A percentile compares a stretch with the other conserved stretches of the same genome.
Conservation (phyloP, 2,113 vertebrate species). For the Ailuropoda melanoleuca region DNA sequence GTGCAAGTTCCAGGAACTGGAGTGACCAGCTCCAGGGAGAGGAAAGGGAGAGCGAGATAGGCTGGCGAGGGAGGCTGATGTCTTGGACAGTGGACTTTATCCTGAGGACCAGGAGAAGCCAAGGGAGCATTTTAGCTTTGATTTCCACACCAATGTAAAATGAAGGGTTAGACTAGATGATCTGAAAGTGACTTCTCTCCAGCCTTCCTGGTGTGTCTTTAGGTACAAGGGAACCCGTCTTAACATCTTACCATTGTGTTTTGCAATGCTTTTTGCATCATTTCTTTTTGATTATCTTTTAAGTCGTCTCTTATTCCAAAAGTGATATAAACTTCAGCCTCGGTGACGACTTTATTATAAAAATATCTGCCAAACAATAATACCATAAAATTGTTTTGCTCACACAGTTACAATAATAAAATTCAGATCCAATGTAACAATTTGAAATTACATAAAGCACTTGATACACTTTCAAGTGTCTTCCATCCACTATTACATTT, state of each 20-base stretch:
- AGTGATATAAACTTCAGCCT: conserved; percentile 82
- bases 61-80: not conserved
- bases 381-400: conserved; percentile 44
- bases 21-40: no score
- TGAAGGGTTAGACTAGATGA: not conserved
- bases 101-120: not conserved
- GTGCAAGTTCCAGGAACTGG: not conserved
- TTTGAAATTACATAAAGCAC: not conserved
- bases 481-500: not conserved
- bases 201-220: not conserved
- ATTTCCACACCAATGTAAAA: not conserved
- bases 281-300: conserved; percentile 73
- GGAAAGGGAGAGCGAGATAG: not conserved
- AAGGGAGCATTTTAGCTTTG: not conserved
- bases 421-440: not conserved
- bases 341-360: conserved; percentile 82
- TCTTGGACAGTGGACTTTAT: not conserved
- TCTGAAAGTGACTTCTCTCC: not conserved
- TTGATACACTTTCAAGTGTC: not conserved
- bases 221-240: not conserved
- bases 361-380: conserved; percentile 84
- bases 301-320: conserved; percentile 85
- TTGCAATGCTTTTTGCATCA: conserved; percentile 83
- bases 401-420: not conserved
- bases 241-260: conserved; percentile 76